Evolutionary conservation across 2,113 vertebrate species (phyloP), one percentile per base, ranked within the genome.

Genomic region (Grammomys dolichurus): DNA sequence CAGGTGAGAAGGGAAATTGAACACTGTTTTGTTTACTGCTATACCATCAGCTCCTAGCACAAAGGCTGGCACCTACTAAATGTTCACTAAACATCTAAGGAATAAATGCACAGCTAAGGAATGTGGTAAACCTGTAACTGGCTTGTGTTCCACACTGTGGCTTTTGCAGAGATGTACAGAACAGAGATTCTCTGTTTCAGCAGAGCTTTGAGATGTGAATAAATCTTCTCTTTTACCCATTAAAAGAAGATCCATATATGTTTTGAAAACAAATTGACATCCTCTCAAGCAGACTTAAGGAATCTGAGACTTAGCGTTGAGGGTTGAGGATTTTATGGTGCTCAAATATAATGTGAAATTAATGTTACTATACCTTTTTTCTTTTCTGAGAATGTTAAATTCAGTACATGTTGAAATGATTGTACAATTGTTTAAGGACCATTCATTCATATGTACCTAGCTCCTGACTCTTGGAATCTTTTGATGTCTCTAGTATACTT

Each of bases 261-360:
- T 88, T 87, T 65, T 5, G 85, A 69, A 82, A 94, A 14, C 28
- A 36, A 65, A 1, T 51, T 51, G 5, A 87, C 48, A 58, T 20
- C n/a, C 12, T 90, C 81, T 95, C 65, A 86, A 89, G 46, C 51
- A 85, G 85, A 92, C 54, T 65, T 65, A 70, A 95, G 31, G 43
- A 96, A 81, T 7, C 7, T 60, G n/a, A 82, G n/a, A 46, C 5
- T 72, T 82, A 87, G 28, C 7, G 70, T 56, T 84, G 56, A 67
- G 40, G 40, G 28, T 43, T 36, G 70, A 89, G 33, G 31, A 46
- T 70, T 36, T 67, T 86, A 33, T 60, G 82, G 67, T 20, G 5
- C 54, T 58, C 69, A 84, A 67, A 80, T 48, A 94, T 58, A 96
- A 95, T 89, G 81, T 40, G 8, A 58, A 90, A 84, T 75, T 69